phyloP scores from a whole-genome alignment of 2,888 invertebrate species.

The Platycheirus rosarum region DNA sequence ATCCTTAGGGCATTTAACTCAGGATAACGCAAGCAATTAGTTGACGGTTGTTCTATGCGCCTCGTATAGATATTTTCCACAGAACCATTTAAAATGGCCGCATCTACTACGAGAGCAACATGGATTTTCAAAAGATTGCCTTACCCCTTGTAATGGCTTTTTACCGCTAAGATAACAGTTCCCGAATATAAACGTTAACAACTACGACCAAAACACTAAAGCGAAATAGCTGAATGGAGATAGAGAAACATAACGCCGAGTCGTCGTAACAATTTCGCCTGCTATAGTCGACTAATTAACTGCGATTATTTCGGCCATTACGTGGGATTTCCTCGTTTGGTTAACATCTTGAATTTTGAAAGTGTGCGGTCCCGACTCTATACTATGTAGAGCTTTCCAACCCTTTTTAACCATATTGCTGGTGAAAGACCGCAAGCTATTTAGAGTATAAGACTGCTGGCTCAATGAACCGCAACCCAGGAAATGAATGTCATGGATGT shows the following conservation, averaged over 20 bases:
- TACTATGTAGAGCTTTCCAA: no score
- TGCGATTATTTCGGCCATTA: slow-evolving; percentile 83
- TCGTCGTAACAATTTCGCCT: slow-evolving; percentile 51
- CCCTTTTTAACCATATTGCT: slow-evolving; percentile 60
- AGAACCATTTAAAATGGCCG: slow-evolving; percentile 51
- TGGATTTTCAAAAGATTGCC: slow-evolving; percentile 38
- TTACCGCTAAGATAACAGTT: slow-evolving; percentile 73
- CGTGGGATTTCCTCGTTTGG: slow-evolving; percentile 81
- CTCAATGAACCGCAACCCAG: slow-evolving; percentile 54
- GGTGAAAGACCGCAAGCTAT: slow-evolving; percentile 68
- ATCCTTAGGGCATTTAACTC: slow-evolving; percentile 68
- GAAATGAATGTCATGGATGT: slow-evolving; percentile 42
- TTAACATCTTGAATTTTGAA: slow-evolving; percentile 73
- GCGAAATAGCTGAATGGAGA: slow-evolving; percentile 47
- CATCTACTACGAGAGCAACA: slow-evolving; percentile 52
- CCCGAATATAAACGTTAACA: slow-evolving; percentile 72
- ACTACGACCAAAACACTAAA: slow-evolving; percentile 64
- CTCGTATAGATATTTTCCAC: slow-evolving; percentile 45
- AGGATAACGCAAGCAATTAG: slow-evolving; percentile 73
- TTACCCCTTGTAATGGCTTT: slow-evolving; percentile 69
- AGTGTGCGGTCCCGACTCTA: slow-evolving; percentile 57
- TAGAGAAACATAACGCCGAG: slow-evolving; percentile 10
- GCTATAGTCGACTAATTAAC: slow-evolving; percentile 82
- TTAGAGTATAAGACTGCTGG: slow-evolving; percentile 56
- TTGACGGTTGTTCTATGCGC: slow-evolving; percentile 64